A percentile compares a stretch with the other conserved stretches of the same genome.
phyloP scores from a whole-genome alignment of 2,888 invertebrate genomes.

The Phortica magna region DNA sequence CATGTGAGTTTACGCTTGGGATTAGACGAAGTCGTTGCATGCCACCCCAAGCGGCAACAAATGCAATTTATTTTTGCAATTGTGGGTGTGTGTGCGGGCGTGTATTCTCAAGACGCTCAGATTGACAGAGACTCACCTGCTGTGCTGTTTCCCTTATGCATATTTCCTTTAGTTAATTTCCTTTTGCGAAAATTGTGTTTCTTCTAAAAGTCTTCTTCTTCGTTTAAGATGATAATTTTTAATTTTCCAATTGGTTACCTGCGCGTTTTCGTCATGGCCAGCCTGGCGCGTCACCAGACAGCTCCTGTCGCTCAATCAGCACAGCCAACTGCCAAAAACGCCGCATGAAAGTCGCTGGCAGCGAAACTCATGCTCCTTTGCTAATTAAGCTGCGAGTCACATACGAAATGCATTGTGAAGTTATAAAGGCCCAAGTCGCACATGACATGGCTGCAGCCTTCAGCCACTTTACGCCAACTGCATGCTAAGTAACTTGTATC shows the following conservation, averaged over 20 bases:
- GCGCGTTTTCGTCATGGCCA: not conserved
- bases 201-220: not conserved
- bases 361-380: not conserved
- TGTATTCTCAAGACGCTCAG: not conserved
- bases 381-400: slow-evolving; percentile 32
- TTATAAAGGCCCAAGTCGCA: slow-evolving; percentile 9
- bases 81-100: not conserved
- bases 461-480: slow-evolving; percentile 62
- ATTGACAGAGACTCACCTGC: not conserved
- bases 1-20: slow-evolving; percentile 14
- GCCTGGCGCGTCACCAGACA: not conserved
- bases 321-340: not conserved
- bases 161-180: not conserved
- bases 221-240: slow-evolving; percentile 6
- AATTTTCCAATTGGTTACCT: slow-evolving; percentile 26
- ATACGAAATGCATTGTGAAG: slow-evolving; percentile 54
- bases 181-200: not conserved
- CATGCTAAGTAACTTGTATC: slow-evolving; percentile 56
- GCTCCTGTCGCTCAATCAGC: not conserved
- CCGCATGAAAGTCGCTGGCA: not conserved
- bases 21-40: slow-evolving; percentile 17
- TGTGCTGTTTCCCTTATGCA: not conserved
- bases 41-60: not conserved
- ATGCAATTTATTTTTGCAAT: slow-evolving; percentile 20
- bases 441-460: slow-evolving; percentile 55